Base-by-base conservation (phyloP, 2,113 vertebrate species). In the Cyprinus carpio region DNA sequence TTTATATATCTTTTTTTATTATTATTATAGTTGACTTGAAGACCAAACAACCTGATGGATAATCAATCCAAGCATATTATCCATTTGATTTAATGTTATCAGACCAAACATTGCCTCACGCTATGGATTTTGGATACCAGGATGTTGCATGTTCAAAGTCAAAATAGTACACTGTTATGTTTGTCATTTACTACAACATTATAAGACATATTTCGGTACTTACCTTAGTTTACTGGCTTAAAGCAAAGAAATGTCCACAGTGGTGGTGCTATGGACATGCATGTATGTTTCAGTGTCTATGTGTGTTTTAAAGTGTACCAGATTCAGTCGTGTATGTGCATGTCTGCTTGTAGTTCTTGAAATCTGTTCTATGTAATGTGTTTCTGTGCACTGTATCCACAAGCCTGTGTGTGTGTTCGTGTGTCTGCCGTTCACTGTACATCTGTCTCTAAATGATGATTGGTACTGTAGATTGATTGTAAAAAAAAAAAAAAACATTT, bases 21-120 rank as follows among this genome's bases (percentile, higher is more conserved):
- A 40, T 75, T 6, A 16, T 54, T 54, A 40, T 69, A 23, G 20
- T 60, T 13, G 84, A 89, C 85, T 85, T 85, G 51, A 89, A 89
- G 69, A 87, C 3, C 20, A 81, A 84, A 85, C 51, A 11, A 84
- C 79, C 49, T 72, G 49, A 15, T 74, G 62, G 46, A 85, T 74
- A 80, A 80, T 69, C 43, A 46, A 11, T 79, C 87, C 29, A 76
- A 69, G n/a, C 18, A 20, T 83, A 40, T 40, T 51, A 54, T 76
- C 56, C 65, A 75, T 75, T 81, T 16, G 25, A 72, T 86, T 64
- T 74, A 85, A 20, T 72, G 15, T 71, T 54, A 60, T 58, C 72
- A 92, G 91, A 93, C 92, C 90, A 92, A 92, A 91, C 84, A 62
- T 85, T 89, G 80, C 85, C 86, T 67, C 89, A 83, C 56, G 15